These are phyloP conservation scores for Alentia gelatinosa DNA, from an alignment of 2,888 invertebrate species.

Conservation along the genomic window DNA sequence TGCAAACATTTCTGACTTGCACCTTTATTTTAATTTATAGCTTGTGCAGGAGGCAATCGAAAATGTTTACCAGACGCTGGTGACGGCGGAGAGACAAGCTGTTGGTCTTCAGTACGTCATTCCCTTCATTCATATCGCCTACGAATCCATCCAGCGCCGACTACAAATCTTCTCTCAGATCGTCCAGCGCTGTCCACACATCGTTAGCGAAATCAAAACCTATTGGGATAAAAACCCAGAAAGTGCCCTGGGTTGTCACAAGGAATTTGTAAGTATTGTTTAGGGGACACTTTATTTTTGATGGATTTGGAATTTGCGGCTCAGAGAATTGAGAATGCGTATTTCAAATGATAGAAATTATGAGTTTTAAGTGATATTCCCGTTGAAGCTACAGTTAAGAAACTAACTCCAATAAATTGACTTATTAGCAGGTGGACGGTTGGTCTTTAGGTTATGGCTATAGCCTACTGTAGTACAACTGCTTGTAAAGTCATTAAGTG, in stretches of 20 bases:
- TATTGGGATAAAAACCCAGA: neutral
- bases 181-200: constrained; percentile 67
- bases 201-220: constrained; percentile 51
- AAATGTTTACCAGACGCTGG: neutral
- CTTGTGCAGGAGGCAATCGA: neutral
- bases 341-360: too few relatives aligned
- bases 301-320: too few relatives aligned
- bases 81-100: neutral
- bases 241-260: neutral
- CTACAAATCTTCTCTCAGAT: constrained; percentile 68
- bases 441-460: too few relatives aligned
- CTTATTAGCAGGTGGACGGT: too few relatives aligned
- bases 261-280: neutral
- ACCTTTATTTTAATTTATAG: too few relatives aligned
- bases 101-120: neutral
- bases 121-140: constrained; percentile 57
- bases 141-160: constrained; percentile 52
- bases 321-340: too few relatives aligned
- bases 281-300: neutral
- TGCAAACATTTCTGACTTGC: too few relatives aligned
- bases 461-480: too few relatives aligned
- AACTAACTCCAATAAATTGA: too few relatives aligned
- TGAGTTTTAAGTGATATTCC: too few relatives aligned
- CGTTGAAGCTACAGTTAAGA: too few relatives aligned
- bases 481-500: too few relatives aligned